Conservation (phyloP, 2,113 vertebrate genomes). For the Poeciliopsis prolifica region DNA sequence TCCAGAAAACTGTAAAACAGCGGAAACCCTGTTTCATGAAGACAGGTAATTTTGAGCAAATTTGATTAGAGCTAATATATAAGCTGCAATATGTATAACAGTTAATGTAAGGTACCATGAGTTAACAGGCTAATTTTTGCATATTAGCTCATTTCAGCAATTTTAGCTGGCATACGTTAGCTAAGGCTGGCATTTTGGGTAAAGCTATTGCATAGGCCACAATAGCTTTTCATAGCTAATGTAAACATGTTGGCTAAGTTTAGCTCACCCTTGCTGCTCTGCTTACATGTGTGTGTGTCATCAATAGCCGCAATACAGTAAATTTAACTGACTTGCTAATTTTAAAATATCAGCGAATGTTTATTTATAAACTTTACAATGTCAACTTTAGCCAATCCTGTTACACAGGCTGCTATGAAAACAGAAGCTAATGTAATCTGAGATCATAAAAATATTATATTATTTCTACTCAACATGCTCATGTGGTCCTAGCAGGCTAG, state of each 20-base stretch:
- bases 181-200: background rate
- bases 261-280: too few relatives aligned
- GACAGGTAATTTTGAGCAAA: background rate
- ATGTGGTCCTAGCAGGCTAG: too few relatives aligned
- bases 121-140: background rate
- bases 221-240: too few relatives aligned
- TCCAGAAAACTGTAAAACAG: too few relatives aligned
- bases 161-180: background rate
- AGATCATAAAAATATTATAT: background rate
- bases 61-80: too few relatives aligned
- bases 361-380: too few relatives aligned
- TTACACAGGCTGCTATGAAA: background rate
- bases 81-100: too few relatives aligned
- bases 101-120: background rate
- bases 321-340: background rate
- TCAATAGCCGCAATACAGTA: too few relatives aligned
- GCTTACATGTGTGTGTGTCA: too few relatives aligned
- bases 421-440: background rate
- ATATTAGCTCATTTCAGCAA: background rate
- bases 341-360: background rate
- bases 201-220: background rate
- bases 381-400: background rate
- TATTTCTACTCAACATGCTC: background rate
- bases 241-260: too few relatives aligned
- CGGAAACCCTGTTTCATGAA: too few relatives aligned